A percentile compares a stretch with the other conserved stretches of the same genome.
phyloP scores from a whole-genome alignment of 2,888 invertebrate genomes.

The Stenodera caucasica region DNA sequence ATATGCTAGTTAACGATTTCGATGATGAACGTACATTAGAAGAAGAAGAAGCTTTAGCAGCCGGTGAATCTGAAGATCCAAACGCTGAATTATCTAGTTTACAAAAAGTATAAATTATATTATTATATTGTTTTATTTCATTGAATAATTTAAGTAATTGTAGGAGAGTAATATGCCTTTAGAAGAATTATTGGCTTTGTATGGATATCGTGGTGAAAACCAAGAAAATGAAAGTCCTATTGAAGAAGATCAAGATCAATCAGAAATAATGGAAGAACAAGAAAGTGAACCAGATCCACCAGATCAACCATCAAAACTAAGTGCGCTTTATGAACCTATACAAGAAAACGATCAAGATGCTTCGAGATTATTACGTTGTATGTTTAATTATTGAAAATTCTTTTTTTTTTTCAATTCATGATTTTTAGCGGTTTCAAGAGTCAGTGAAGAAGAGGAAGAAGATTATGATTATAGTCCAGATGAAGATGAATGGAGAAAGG shows the following conservation, averaged over 20 bases:
- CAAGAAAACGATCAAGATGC: constrained; percentile 54
- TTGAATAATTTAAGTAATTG: constrained; percentile 10
- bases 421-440: constrained; percentile 65
- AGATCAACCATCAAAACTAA: constrained; percentile 58
- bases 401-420: constrained; percentile 10
- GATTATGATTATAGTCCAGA: constrained; percentile 82
- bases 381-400: constrained; percentile 25
- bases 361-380: constrained; percentile 60
- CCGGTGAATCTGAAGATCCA: constrained; percentile 80
- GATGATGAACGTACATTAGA: constrained; percentile 96
- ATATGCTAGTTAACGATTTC: constrained; percentile 97
- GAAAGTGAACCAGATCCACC: constrained; percentile 49
- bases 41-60: constrained; percentile 94
- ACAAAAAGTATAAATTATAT: constrained; percentile 64
- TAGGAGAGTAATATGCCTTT: constrained; percentile 95
- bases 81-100: constrained; percentile 86
- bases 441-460: constrained; percentile 79
- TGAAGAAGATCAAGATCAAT: constrained; percentile 55
- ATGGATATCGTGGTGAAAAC: constrained; percentile 64
- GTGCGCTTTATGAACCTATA: constrained; percentile 60
- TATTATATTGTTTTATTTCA: constrained; percentile 4
- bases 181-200: constrained; percentile 87
- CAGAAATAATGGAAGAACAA: constrained; percentile 57
- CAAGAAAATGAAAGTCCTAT: constrained; percentile 52
- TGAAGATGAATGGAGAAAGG: constrained; percentile 86